These are phyloP conservation scores for Drosophila takahashii DNA, from an alignment of 1,140 invertebrate genomes.

Conservation along the genomic window DNA sequence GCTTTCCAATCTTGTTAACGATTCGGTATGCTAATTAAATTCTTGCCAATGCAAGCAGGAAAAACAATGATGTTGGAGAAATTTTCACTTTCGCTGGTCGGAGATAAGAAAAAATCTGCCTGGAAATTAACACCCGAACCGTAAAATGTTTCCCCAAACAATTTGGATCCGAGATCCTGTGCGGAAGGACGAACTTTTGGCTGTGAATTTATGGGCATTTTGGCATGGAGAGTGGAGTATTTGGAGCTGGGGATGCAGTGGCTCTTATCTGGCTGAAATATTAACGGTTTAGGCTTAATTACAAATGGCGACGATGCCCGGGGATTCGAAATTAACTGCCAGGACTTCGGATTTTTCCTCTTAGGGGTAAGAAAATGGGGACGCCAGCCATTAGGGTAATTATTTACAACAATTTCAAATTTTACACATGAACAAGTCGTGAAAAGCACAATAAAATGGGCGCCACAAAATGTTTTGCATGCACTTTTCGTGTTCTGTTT, in stretches of 20 bases:
- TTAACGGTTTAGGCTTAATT: constrained; percentile 82
- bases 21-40: constrained; percentile 79
- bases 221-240: background rate
- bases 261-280: constrained; percentile 78
- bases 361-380: background rate
- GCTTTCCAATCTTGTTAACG: constrained; percentile 75
- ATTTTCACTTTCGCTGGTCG: constrained; percentile 55
- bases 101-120: constrained; percentile 53
- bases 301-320: constrained; percentile 70
- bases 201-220: constrained; percentile 44
- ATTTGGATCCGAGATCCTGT: constrained; percentile 40
- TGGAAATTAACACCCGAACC: constrained; percentile 73
- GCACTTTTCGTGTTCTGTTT: constrained; percentile 56
- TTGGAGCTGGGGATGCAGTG: constrained; percentile 28
- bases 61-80: constrained; percentile 33
- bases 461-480: constrained; percentile 69
- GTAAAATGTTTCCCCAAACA: constrained; percentile 63
- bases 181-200: constrained; percentile 58
- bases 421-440: constrained; percentile 72
- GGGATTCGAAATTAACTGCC: constrained; percentile 68
- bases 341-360: background rate
- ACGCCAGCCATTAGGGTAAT: constrained; percentile 71
- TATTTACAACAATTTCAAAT: constrained; percentile 82
- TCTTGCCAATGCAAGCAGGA: constrained; percentile 61
- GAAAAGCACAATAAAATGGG: constrained; percentile 65